These are phyloP conservation scores for Latrodectus hesperus DNA, from an alignment of 2,888 invertebrate species.

Conservation along the genomic window DNA sequence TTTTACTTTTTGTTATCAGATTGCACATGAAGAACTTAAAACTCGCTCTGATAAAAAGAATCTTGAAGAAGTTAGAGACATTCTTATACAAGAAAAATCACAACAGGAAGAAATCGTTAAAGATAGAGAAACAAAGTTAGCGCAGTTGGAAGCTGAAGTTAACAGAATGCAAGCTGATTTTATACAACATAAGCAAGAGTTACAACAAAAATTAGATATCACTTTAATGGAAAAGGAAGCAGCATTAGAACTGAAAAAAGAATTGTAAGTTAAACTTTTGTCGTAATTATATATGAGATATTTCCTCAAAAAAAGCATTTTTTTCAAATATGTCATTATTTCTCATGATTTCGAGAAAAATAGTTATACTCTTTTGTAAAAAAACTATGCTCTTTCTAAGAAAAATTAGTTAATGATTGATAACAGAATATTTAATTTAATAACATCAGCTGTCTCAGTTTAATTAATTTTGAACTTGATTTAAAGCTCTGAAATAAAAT, in stretches of 20 bases:
- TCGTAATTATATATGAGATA: not conserved
- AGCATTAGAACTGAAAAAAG: conserved; percentile 43
- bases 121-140: conserved; percentile 47
- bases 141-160: conserved; percentile 55
- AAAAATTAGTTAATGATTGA: not conserved
- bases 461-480: no score
- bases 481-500: no score
- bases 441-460: no score
- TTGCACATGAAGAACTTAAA: conserved; percentile 44
- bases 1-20: conserved; percentile 5
- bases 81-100: conserved; percentile 42
- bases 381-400: not conserved
- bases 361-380: not conserved
- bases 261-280: conserved; percentile 42
- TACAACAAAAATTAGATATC: conserved; percentile 56
- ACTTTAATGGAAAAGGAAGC: conserved; percentile 49
- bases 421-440: no score
- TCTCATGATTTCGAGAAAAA: not conserved
- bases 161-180: conserved; percentile 46
- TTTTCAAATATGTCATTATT: not conserved
- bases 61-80: conserved; percentile 36
- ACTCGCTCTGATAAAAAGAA: conserved; percentile 37
- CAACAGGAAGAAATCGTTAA: conserved; percentile 41
- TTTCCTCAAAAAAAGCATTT: not conserved
- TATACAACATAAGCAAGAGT: conserved; percentile 56